phyloP scores from a whole-genome alignment of 2,888 invertebrate genomes.

The Caenorhabditis sulstoni region DNA sequence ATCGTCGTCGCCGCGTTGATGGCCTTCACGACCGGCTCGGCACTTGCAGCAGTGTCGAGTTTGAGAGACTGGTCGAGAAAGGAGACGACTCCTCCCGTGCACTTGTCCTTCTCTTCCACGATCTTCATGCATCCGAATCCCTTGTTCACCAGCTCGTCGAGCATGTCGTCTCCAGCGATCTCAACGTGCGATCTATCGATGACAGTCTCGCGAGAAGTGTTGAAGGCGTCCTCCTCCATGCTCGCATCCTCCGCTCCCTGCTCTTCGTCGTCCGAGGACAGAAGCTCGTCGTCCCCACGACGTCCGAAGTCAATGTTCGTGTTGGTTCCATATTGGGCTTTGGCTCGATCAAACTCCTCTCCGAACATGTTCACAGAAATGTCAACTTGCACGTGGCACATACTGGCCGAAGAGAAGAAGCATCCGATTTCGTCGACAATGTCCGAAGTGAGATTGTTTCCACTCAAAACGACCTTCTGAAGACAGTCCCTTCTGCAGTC shows the following conservation, averaged over 20 bases:
- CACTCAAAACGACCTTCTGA: slow-evolving; percentile 44
- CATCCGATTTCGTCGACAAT: slow-evolving; percentile 22
- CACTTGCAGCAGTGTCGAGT: slow-evolving; percentile 56
- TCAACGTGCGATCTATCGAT: slow-evolving; percentile 16
- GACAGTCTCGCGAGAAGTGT: slow-evolving; percentile 48
- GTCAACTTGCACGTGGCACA: slow-evolving; percentile 47
- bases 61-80: slow-evolving; percentile 61
- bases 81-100: slow-evolving; percentile 24
- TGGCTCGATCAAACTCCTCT: slow-evolving; percentile 30
- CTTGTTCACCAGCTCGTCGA: slow-evolving; percentile 20
- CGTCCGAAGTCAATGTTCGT: slow-evolving; percentile 50
- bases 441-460: slow-evolving; percentile 39
- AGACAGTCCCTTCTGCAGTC: slow-evolving; percentile 80
- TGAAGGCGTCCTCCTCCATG: slow-evolving; percentile 38
- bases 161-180: slow-evolving; percentile 15
- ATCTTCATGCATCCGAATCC: slow-evolving; percentile 58
- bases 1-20: slow-evolving; percentile 49
- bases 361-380: slow-evolving; percentile 55
- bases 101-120: not conserved
- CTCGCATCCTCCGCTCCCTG: slow-evolving; percentile 36
- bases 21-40: slow-evolving; percentile 59
- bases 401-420: slow-evolving; percentile 21
- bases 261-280: slow-evolving; percentile 28
- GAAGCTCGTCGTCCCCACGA: slow-evolving; percentile 36
- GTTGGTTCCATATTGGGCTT: not conserved